Evolutionary conservation across 2,888 invertebrate genomes (phyloP), one percentile per base, ranked within the genome.

Genomic region (Margaritifera margaritifera): DNA sequence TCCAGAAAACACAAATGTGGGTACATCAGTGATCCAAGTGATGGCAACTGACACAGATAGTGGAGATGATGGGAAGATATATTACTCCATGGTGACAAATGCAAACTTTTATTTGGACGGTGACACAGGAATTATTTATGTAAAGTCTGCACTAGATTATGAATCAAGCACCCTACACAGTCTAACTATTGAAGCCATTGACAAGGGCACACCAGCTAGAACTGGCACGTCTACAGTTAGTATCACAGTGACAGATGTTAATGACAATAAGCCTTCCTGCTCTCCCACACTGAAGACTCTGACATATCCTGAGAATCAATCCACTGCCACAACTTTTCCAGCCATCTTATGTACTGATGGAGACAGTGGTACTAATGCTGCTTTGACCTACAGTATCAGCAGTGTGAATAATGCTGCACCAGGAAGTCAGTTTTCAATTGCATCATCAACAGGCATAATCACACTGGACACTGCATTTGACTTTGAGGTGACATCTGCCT

Each of bases 231-330:
- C 96, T 2, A 90, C 94, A 31, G 94, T 97, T 20, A 94, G 94
- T 80, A 94, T 98, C 78, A 93, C 94, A 83, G 92, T 98, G 67
- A 94, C 95, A 84, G 98, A 98, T 89, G 94, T 96, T 61, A 98
- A 98, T 90, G 97, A 84, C 59, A 75, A 82, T 62, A 56, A 64
- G 1, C 84, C 85, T 11, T 63, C 66, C 11, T 84, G 84, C 68
- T 71, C 61, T 18, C 74, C 72, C 11, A 64, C 62, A 11, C 62
- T 79, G 4, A 81, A 81, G 61, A 69, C 77, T 0, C 77, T 82
- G 15, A 69, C 64, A 11, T 77, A 72, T 52, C 42, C 64, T 27
- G 83, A 84, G 69, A 66, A 72, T 54, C 58, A 66, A n/a, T 60
- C 69, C 19, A 53, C 73, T 2, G 73, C 65, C 1, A 69, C 76